These are phyloP conservation scores for Ceramica pisi DNA, from an alignment of 2,888 invertebrate species.

Conservation along the genomic window DNA sequence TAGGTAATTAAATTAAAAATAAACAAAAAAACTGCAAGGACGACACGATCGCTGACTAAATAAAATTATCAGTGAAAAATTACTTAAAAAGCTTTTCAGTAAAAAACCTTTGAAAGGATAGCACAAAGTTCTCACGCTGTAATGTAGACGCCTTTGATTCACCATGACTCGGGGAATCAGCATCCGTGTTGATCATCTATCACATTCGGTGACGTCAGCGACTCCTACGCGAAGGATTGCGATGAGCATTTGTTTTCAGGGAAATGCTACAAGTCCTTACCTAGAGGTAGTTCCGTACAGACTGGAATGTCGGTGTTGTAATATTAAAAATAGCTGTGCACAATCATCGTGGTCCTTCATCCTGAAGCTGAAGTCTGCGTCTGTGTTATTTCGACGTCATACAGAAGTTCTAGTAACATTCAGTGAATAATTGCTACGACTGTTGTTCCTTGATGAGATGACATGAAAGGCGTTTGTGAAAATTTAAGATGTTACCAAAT, in stretches of 20 bases:
- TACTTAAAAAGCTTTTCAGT: neutral
- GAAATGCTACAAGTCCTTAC: neutral
- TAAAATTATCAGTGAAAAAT: constrained; percentile 18
- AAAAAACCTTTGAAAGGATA: constrained; percentile 8
- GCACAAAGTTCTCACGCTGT: neutral
- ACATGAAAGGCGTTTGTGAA: neutral
- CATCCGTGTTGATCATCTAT: constrained; percentile 27
- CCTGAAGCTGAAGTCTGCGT: constrained; percentile 31
- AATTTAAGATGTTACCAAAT: neutral
- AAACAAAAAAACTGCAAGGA: neutral
- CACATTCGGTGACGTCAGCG: constrained; percentile 23
- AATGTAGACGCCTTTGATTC: constrained; percentile 11
- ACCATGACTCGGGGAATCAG: constrained; percentile 26
- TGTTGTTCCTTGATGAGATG: constrained; percentile 4
- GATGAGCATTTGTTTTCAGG: constrained; percentile 32
- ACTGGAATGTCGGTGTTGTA: constrained; percentile 30
- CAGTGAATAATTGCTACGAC: constrained; percentile 42
- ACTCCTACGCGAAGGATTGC: neutral
- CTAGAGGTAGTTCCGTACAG: constrained; percentile 21
- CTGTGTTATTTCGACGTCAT: constrained; percentile 24
- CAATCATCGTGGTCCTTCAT: constrained; percentile 4
- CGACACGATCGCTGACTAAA: neutral
- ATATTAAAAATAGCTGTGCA: neutral
- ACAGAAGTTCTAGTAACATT: constrained; percentile 10
- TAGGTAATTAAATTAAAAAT: no score